Evolutionary conservation across 2,888 invertebrate species (phyloP).

Genomic region (Mythimna impura): DNA sequence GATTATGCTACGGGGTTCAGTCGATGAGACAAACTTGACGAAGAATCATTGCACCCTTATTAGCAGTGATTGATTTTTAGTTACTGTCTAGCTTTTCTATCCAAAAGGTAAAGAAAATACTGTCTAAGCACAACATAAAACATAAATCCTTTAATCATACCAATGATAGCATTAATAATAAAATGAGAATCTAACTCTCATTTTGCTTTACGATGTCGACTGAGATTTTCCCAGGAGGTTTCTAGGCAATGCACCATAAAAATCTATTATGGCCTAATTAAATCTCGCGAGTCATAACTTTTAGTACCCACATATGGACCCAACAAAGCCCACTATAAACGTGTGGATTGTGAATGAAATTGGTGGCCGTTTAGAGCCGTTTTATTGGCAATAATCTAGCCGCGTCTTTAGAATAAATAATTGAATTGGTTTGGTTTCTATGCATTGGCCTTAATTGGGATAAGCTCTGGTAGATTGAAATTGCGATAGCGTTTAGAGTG

Average conservation of each 20-base stretch:
- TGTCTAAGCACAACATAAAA: background rate
- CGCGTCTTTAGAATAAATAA: slow-evolving; percentile 46
- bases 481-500: background rate
- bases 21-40: background rate
- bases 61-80: background rate
- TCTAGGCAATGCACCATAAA: slow-evolving; percentile 57
- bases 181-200: slow-evolving; percentile 34
- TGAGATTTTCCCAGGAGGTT: slow-evolving; percentile 41
- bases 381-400: slow-evolving; percentile 42
- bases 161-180: slow-evolving; percentile 17
- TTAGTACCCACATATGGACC: slow-evolving; percentile 63
- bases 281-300: slow-evolving; percentile 59
- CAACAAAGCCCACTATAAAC: slow-evolving; percentile 64
- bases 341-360: slow-evolving; percentile 57
- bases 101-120: background rate
- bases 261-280: slow-evolving; percentile 67
- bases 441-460: slow-evolving; percentile 6
- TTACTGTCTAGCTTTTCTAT: background rate
- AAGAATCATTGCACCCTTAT: background rate
- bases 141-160: slow-evolving; percentile 29
- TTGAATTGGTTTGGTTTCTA: slow-evolving; percentile 43
- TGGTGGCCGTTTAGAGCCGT: slow-evolving; percentile 55
- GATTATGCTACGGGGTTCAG: background rate
- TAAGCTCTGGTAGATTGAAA: slow-evolving; percentile 3
- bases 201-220: slow-evolving; percentile 47